Conservation (phyloP, 2,888 invertebrate species). For the Halocaridina rubra region DNA sequence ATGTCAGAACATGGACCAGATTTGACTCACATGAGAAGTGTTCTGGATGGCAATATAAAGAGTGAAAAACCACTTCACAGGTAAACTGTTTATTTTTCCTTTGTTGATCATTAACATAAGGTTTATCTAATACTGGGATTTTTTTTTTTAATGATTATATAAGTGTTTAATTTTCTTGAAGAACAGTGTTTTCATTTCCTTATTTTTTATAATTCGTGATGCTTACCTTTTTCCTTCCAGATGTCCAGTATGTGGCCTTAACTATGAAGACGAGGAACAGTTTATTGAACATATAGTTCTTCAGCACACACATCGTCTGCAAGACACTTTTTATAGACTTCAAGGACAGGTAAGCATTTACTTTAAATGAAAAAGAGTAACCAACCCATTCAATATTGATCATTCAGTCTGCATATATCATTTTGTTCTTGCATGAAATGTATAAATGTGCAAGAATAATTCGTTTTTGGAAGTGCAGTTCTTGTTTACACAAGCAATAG, state of each 20-base stretch:
- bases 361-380: not conserved
- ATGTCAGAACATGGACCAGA: conserved; percentile 56
- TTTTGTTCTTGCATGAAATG: no score
- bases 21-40: conserved; percentile 28
- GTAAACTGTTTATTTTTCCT: not conserved
- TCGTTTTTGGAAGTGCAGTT: no score
- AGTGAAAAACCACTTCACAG: conserved; percentile 28
- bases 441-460: no score
- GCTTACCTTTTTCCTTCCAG: conserved; percentile 18
- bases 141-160: no score
- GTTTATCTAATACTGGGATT: no score
- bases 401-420: no score
- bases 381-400: no score
- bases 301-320: conserved; percentile 56
- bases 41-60: conserved; percentile 44
- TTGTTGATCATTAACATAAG: no score
- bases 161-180: no score
- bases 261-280: conserved; percentile 51
- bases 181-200: no score
- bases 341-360: conserved; percentile 34
- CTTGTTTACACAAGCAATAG: no score
- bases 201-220: no score
- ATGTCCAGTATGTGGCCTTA: conserved; percentile 58
- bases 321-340: conserved; percentile 43
- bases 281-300: conserved; percentile 62